These are phyloP conservation scores for Megaustenia siamemsis DNA, from an alignment of 2,888 invertebrate species.

Conservation along the genomic window DNA sequence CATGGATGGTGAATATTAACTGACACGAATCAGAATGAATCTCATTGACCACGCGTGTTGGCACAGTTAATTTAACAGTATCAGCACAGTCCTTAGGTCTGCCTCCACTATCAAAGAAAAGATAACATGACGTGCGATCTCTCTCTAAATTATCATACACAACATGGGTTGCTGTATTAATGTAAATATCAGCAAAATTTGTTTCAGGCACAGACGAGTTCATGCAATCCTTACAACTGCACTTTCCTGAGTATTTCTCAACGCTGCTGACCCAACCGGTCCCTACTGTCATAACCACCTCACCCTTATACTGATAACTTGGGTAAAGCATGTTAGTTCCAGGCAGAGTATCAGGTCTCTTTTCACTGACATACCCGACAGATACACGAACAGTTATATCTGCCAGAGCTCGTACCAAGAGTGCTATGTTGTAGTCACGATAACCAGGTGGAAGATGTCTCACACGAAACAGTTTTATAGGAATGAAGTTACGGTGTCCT, in stretches of 20 bases:
- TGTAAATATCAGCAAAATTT: not conserved
- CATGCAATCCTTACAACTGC: not conserved
- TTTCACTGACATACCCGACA: not conserved
- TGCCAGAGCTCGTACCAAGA: not conserved
- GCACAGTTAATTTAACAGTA: too few species aligned
- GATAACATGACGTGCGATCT: not conserved
- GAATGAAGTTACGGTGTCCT: not conserved
- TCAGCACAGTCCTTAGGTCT: not conserved
- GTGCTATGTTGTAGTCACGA: not conserved
- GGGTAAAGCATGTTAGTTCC: too few species aligned
- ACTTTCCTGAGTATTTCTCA: not conserved
- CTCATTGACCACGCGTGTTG: not conserved
- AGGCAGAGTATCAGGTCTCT: too few species aligned
- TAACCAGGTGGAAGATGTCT: not conserved
- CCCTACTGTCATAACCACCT: too few species aligned
- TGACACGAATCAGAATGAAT: not conserved
- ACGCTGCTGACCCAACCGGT: not conserved
- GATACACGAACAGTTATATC: not conserved
- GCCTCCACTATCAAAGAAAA: not conserved
- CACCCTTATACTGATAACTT: too few species aligned
- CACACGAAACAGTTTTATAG: not conserved
- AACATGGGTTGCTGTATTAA: slow-evolving; percentile 3
- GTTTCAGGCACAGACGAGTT: not conserved
- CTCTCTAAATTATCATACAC: not conserved
- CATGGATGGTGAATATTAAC: not conserved